Evolutionary conservation across 1,140 invertebrate species (phyloP), one percentile per base, ranked within the genome.

Genomic region (Dendrolimus kikuchii): DNA sequence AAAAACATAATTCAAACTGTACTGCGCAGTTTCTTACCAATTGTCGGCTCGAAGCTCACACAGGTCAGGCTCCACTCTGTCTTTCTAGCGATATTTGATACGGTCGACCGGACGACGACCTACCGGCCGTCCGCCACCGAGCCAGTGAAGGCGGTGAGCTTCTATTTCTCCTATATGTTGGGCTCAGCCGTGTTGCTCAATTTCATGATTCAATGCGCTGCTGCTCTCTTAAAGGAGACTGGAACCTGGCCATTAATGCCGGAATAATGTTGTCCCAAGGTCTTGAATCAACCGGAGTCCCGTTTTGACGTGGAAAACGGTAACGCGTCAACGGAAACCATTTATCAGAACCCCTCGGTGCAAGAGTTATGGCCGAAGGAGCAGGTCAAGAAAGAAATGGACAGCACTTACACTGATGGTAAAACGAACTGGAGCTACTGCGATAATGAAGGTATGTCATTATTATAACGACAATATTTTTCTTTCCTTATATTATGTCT

Each of bases 321-420:
- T 0, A 84, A 84, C 54, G 56, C 74, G 0, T 76, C 78, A 1
- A 80, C 73, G 1, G 77, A 81, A 55, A 75, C 76, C 0, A 68
- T 81, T n/a, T 82, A 77, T 47, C 71, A 72, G 47, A 74, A 74
- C 45, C 58, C 68, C 0, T 70, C 70, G 0, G 64, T 62, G 4
- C 71, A 72, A 10, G 71, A 78, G 53, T n/a, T 77, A 36, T 79
- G 74, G 74, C 58, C 62, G 7, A 62, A 59, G 7, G 53, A 60
- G 41, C 52, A 54, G 52, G 40, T 54, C n/a, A 38, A 52, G 37
- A 48, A 59, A 7, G 52, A 63, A n/a, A 64, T 63, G 47, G 57
- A 57, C 10, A 49, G 43, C 43, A 9, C 43, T 10, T 45, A 8
- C n/a, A 4, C n/a, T 10, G 23, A 5, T n/a, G 43, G 23, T 10